A percentile compares a stretch with the other conserved stretches of the same genome.
Conservation (phyloP, 1,140 invertebrate species). For the Branchinecta lynchi region DNA sequence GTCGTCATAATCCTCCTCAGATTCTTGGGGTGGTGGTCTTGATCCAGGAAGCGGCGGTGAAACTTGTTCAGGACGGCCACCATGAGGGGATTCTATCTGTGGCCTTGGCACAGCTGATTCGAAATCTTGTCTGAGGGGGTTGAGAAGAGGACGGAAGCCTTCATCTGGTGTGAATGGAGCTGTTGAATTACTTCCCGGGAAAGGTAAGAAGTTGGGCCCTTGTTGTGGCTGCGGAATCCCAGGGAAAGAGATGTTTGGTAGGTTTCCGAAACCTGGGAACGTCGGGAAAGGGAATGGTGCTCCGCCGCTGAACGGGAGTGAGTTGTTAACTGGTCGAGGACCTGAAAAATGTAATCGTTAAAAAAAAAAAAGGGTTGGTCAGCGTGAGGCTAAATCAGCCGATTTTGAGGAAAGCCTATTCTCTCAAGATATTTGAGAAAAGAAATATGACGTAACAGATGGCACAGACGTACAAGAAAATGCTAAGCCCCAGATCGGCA, state of each 20-base stretch:
- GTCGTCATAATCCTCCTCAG: constrained; percentile 33
- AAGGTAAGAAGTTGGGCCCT: constrained; percentile 20
- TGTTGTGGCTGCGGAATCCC: background rate
- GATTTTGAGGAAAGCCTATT: too few relatives aligned
- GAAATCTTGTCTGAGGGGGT: background rate
- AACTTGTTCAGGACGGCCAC: too few relatives aligned
- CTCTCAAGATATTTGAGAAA: too few relatives aligned
- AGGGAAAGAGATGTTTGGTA: background rate
- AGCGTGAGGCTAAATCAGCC: too few relatives aligned
- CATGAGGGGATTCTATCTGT: too few relatives aligned
- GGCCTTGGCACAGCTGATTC: constrained; percentile 34
- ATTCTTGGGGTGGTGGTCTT: constrained; percentile 13
- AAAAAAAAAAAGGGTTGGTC: too few relatives aligned
- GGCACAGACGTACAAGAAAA: too few relatives aligned
- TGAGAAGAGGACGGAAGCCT: constrained; percentile 36
- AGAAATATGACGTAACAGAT: too few relatives aligned
- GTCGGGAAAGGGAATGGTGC: constrained; percentile 28
- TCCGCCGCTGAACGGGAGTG: constrained; percentile 10
- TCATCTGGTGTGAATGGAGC: constrained; percentile 27
- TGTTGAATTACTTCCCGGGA: constrained; percentile 26
- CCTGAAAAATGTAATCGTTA: too few relatives aligned
- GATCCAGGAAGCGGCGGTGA: constrained; percentile 2
- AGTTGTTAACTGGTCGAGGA: constrained; percentile 1
- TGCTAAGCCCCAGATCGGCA: too few relatives aligned
- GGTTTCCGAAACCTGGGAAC: constrained; percentile 24